Evolutionary conservation across 2,888 invertebrate genomes (phyloP).

Genomic region (Lottia scabra): DNA sequence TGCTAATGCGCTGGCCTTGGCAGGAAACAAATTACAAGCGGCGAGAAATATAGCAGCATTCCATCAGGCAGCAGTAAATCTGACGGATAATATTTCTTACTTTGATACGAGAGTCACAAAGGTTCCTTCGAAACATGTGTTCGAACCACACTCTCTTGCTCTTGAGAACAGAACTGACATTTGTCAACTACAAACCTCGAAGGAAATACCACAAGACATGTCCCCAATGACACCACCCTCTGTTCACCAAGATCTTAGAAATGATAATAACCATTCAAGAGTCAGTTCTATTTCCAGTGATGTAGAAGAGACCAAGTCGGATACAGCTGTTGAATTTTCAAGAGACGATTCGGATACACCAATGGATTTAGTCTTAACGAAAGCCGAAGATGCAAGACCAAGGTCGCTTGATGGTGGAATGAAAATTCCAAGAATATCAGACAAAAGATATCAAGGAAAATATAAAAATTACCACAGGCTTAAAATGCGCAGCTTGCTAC

Average conservation of each 20-base stretch:
- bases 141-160: not conserved
- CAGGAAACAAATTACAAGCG: not conserved
- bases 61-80: not conserved
- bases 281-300: not conserved
- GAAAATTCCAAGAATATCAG: not conserved
- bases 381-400: not conserved
- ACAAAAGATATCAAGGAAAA: not conserved
- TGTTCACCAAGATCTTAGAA: not conserved
- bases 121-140: not conserved
- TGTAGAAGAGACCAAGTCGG: not conserved
- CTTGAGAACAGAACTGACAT: not conserved
- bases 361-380: not conserved
- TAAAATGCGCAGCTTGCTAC: not conserved
- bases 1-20: not conserved
- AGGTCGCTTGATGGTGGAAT: not conserved
- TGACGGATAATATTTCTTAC: not conserved
- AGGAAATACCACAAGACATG: not conserved
- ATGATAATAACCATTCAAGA: not conserved
- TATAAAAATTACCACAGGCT: not conserved
- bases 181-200: not conserved
- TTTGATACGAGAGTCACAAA: not conserved
- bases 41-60: not conserved
- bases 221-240: not conserved
- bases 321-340: not conserved
- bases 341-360: not conserved